Evolutionary conservation across 2,113 vertebrate species (phyloP).

Genomic region (Embiotoca jacksoni): DNA sequence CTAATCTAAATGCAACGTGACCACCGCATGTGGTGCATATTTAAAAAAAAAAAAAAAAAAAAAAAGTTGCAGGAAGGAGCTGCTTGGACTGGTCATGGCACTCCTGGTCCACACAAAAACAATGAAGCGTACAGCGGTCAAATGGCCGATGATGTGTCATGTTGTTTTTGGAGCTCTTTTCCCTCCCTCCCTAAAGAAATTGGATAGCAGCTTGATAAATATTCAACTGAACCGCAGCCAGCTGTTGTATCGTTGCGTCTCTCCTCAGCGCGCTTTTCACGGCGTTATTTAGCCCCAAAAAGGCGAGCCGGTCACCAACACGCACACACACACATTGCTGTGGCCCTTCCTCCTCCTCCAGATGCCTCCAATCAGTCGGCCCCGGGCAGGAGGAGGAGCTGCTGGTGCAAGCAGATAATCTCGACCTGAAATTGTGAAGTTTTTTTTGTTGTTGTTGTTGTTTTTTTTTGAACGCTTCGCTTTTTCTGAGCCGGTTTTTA

Average conservation of each 20-base stretch:
- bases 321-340: neutral
- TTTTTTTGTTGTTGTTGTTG: slow-evolving; percentile 31
- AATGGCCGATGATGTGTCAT: neutral
- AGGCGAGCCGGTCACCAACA: slow-evolving; percentile 57
- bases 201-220: too few species aligned
- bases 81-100: neutral
- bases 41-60: slow-evolving; percentile 10
- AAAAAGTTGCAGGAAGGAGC: slow-evolving; percentile 13
- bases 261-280: slow-evolving; percentile 35
- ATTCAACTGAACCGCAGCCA: too few species aligned
- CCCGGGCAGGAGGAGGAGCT: slow-evolving; percentile 41
- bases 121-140: slow-evolving; percentile 1
- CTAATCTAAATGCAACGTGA: slow-evolving; percentile 5
- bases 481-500: slow-evolving; percentile 52
- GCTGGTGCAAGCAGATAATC: too few species aligned
- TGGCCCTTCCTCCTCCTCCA: slow-evolving; percentile 44
- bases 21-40: neutral
- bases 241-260: neutral
- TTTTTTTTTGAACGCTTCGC: slow-evolving; percentile 22
- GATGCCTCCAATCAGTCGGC: slow-evolving; percentile 55
- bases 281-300: slow-evolving; percentile 2
- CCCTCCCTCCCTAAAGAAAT: neutral
- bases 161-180: neutral
- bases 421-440: slow-evolving; percentile 66
- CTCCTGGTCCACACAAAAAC: slow-evolving; percentile 3